These are phyloP conservation scores for Caenorhabditis angaria DNA, from an alignment of 2,888 invertebrate genomes.

Conservation along the genomic window DNA sequence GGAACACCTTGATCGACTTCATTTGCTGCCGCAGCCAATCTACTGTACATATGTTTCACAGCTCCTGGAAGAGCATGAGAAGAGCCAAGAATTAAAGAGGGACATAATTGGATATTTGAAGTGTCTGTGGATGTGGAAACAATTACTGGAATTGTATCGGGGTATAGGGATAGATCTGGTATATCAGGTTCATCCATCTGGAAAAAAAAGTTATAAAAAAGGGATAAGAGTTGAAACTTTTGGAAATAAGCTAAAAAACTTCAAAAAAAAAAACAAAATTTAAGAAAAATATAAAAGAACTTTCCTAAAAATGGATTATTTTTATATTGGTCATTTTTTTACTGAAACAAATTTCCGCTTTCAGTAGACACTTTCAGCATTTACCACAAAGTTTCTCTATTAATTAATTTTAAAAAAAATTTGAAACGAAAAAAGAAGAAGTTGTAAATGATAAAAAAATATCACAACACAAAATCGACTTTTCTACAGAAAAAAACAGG, in stretches of 20 bases:
- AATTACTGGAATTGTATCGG: constrained; percentile 48
- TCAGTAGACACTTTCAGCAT: too few species aligned
- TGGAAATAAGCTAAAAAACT: too few species aligned
- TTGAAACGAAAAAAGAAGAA: not conserved
- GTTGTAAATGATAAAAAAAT: not conserved
- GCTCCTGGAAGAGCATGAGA: constrained; percentile 59
- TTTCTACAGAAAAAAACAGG: not conserved
- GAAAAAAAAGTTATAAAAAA: not conserved
- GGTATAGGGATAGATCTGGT: constrained; percentile 42
- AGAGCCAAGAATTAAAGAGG: constrained; percentile 45
- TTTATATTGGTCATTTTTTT: too few species aligned
- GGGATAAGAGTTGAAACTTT: too few species aligned
- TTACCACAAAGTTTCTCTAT: too few species aligned
- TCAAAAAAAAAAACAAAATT: too few species aligned
- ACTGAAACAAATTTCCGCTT: too few species aligned
- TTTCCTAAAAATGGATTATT: too few species aligned
- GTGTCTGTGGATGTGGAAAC: constrained; percentile 38
- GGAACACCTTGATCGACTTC: constrained; percentile 68
- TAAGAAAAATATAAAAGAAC: too few species aligned
- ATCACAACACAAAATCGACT: not conserved
- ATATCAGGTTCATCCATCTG: constrained; percentile 49
- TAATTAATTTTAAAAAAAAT: too few species aligned
- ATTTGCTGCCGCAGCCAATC: constrained; percentile 58
- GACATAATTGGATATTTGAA: constrained; percentile 50
- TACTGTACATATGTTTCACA: constrained; percentile 64